Conservation (phyloP, 1,140 invertebrate species). For the Musca domestica region DNA sequence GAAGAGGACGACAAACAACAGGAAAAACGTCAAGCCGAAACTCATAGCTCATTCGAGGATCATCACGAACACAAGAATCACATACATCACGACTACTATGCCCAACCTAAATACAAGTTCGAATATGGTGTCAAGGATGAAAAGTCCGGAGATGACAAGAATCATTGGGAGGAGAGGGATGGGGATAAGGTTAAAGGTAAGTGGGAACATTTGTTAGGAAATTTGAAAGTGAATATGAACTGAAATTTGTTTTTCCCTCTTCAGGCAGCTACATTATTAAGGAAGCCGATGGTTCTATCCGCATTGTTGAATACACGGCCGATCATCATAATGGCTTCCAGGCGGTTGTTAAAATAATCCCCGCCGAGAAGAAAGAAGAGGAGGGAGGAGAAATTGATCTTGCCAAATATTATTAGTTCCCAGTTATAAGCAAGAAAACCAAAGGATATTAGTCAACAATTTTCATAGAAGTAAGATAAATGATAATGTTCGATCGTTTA, state of each 20-base stretch:
- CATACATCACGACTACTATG: conserved; percentile 54
- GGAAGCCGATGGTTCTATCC: conserved; percentile 61
- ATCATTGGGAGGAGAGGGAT: conserved; percentile 51
- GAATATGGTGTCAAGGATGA: conserved; percentile 23
- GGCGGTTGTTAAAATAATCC: conserved; percentile 56
- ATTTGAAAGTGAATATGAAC: no score
- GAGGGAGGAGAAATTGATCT: no score
- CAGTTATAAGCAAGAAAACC: no score
- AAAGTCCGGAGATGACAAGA: conserved; percentile 54
- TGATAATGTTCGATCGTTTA: no score
- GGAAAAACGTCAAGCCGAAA: conserved; percentile 49
- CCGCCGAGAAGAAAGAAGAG: no score
- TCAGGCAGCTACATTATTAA: conserved; percentile 59
- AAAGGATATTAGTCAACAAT: no score
- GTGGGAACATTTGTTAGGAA: neutral
- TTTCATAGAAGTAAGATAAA: no score
- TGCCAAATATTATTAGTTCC: no score
- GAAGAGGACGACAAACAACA: no score
- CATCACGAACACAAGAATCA: neutral
- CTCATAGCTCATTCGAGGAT: neutral
- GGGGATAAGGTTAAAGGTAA: conserved; percentile 44
- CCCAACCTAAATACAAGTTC: conserved; percentile 40
- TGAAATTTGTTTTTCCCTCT: neutral
- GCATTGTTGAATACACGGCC: conserved; percentile 62
- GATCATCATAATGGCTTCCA: conserved; percentile 60